Percentiles rank a stretch among this genome's conserved stretches.
Evolutionary conservation across 2,113 vertebrate species (phyloP).

Genomic region (Numida meleagris): DNA sequence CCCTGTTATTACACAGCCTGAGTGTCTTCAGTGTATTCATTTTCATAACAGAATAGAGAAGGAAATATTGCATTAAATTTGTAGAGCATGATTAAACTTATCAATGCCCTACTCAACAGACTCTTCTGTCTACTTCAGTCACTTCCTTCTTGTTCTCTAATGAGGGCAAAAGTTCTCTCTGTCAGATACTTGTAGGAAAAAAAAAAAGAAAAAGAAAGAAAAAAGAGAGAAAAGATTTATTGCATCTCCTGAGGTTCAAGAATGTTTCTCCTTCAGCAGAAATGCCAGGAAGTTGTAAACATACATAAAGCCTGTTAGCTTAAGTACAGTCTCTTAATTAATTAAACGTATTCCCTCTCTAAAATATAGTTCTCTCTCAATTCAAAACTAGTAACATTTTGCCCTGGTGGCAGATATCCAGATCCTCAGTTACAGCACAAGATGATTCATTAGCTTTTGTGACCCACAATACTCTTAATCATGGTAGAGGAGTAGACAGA

Average conservation of each 20-base stretch:
- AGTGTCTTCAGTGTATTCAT: background rate
- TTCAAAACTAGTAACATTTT: constrained; percentile 35
- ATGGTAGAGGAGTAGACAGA: background rate
- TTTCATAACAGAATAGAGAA: background rate
- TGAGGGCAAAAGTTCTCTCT: background rate
- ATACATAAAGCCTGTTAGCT: background rate
- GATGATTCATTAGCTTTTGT: constrained; percentile 39
- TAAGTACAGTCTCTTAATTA: constrained; percentile 49
- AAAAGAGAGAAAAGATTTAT: background rate
- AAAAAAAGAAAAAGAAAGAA: background rate
- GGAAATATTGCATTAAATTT: background rate
- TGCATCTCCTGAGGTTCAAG: background rate
- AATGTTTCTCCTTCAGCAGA: background rate
- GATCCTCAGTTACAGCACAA: background rate
- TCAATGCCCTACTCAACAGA: background rate
- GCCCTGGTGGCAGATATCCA: constrained; percentile 41
- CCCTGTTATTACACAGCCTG: background rate
- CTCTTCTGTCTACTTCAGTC: background rate
- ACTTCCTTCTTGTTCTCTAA: background rate
- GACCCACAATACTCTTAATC: background rate
- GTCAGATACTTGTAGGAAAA: fast-evolving
- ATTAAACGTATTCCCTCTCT: constrained; percentile 42
- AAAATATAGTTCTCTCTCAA: constrained; percentile 12
- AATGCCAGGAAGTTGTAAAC: constrained; percentile 28
- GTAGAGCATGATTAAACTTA: background rate